Evolutionary conservation across 2,113 vertebrate genomes (phyloP).

Genomic region (Melanocharis versteri): DNA sequence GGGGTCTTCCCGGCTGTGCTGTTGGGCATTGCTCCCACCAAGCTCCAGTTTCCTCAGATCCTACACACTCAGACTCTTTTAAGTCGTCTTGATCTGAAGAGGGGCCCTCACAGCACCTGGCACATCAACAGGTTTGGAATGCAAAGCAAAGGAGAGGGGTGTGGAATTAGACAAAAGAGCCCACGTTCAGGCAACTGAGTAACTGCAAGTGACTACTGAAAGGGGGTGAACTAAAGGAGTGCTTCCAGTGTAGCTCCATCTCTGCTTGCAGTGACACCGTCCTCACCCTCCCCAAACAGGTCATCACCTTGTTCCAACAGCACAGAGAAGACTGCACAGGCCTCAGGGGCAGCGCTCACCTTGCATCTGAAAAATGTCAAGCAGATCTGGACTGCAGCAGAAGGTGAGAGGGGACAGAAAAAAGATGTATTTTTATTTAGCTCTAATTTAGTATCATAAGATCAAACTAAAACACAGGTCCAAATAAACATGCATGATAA

Average conservation of each 20-base stretch:
- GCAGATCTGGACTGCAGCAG: background rate
- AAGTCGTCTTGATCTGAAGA: background rate
- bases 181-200: background rate
- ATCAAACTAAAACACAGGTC: background rate
- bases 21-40: background rate
- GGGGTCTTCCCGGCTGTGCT: accelerated
- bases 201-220: background rate
- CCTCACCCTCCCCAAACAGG: background rate
- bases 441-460: background rate
- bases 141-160: background rate
- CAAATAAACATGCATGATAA: background rate
- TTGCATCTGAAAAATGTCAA: background rate
- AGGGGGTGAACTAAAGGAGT: background rate
- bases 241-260: background rate
- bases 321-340: background rate
- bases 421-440: background rate
- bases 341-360: background rate
- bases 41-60: background rate
- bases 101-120: background rate
- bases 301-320: background rate
- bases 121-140: background rate
- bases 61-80: background rate
- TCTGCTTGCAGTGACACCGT: background rate
- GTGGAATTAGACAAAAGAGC: background rate
- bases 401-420: background rate